Evolutionary conservation across 2,113 vertebrate genomes (phyloP), one percentile per base, ranked within the genome.

Genomic region (Eurystomus gularis): DNA sequence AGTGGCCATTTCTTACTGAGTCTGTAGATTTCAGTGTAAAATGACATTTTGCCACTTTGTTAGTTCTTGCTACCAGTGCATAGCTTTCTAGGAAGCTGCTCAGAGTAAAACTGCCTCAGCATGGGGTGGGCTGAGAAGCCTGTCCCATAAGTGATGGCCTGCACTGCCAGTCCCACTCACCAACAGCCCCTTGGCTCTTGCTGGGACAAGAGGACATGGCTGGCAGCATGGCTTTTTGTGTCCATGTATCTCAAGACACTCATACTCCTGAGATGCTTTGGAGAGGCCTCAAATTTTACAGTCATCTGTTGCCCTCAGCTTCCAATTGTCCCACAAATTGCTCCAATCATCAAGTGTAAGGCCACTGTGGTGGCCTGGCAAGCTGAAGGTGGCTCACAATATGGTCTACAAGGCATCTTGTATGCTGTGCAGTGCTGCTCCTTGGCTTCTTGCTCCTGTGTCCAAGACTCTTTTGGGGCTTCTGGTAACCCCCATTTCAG

Each of bases 151-250:
- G 10, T 6, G 8, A 5, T 20, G 61, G 28, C n/a, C n/a, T 6
- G 4, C 8, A 7, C 33, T 20, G 31, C 26, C 23, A 37, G 60
- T 21, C 10, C 20, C 33, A 0, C 48, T 58, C 3, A 1, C 24
- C 18, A 58, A 8, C 48, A 44, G 54, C 23, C 9, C 20, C 29
- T 69, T 0, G 0, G 51, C 24, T 61, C 55, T 29, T 61, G 35
- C 31, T 40, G 35, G 29, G 66, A 61, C 29, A 18, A 7, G 6
- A n/a, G n/a, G n/a, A n/a, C n/a, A n/a, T 18, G 16, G 40, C 40
- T 13, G 8, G 40, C 40, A 69, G 52, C 37, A 18, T 28, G 37
- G 37, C 24, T 9, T 46, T 71, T 71, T 51, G 28, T 14, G 7
- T 29, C 35, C 37, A 6, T 18, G 6, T 60, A 29, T 62, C 37